Conservation (phyloP, 1,140 invertebrate species). For the Parasteatoda tepidariorum region DNA sequence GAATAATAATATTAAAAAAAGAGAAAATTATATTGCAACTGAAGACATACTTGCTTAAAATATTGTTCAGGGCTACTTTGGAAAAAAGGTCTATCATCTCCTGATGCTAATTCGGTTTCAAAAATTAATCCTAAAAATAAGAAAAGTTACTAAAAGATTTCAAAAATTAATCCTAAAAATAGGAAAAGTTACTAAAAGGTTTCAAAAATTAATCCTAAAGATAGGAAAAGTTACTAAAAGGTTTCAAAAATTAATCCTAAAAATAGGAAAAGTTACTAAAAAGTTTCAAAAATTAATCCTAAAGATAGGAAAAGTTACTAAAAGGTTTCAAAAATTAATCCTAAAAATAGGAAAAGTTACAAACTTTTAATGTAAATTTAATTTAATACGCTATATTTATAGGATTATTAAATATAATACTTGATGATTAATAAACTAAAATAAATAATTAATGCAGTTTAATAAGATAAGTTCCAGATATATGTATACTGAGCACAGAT, state of each 20-base stretch:
- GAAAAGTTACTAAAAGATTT: neutral
- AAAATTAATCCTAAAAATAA: conserved; percentile 77
- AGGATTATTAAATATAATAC: too few relatives aligned
- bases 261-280: neutral
- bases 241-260: conserved; percentile 85
- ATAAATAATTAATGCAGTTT: too few relatives aligned
- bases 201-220: conserved; percentile 82
- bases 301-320: neutral
- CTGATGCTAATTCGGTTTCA: conserved; percentile 85
- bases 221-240: conserved; percentile 66
- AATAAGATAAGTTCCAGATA: too few relatives aligned
- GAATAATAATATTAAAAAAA: neutral
- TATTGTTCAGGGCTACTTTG: conserved; percentile 81
- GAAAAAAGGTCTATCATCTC: conserved; percentile 83
- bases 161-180: too few relatives aligned
- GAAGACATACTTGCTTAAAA: conserved; percentile 81
- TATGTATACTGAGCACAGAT: too few relatives aligned
- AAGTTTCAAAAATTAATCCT: conserved; percentile 82
- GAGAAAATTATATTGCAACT: neutral
- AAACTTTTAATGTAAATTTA: conserved; percentile 61
- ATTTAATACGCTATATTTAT: too few relatives aligned
- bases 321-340: conserved; percentile 89
- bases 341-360: conserved; percentile 25
- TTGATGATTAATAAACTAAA: too few relatives aligned
- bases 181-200: too few relatives aligned